phyloP scores from a whole-genome alignment of 2,113 vertebrate genomes.

The Gasterosteus nipponicus region DNA sequence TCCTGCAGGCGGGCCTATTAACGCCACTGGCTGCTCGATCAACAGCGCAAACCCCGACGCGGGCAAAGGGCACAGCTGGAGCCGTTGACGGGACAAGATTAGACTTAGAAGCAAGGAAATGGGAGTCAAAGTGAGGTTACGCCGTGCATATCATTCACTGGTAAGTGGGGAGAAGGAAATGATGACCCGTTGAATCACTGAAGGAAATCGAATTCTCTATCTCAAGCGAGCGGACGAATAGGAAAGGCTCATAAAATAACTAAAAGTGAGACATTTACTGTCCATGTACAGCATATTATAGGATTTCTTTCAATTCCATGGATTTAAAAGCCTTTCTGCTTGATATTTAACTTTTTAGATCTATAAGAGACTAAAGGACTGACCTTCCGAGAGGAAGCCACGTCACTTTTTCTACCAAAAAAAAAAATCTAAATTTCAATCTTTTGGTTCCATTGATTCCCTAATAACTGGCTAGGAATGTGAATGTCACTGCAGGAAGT shows the following conservation, averaged over 20 bases:
- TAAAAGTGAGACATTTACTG: neutral
- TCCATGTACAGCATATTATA: neutral
- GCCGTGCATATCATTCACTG: conserved; percentile 71
- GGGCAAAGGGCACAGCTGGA: conserved; percentile 74
- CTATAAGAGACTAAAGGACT: conserved; percentile 35
- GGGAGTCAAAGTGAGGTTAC: conserved; percentile 70
- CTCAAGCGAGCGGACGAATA: neutral
- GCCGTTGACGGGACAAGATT: conserved; percentile 73
- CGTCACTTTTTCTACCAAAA: conserved; percentile 63
- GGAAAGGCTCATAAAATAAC: neutral
- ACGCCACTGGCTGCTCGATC: conserved; percentile 65
- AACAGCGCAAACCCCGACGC: conserved; percentile 62
- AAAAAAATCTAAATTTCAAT: conserved; percentile 78
- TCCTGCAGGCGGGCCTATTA: conserved; percentile 61
- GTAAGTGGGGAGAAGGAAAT: conserved; percentile 63
- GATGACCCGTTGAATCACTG: conserved; percentile 50
- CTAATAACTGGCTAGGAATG: conserved; percentile 74
- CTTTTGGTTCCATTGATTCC: conserved; percentile 80
- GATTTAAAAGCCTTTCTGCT: conserved; percentile 21
- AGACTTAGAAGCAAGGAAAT: conserved; percentile 70
- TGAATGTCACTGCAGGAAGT: conserved; percentile 85
- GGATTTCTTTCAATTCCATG: neutral
- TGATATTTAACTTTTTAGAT: conserved; percentile 8
- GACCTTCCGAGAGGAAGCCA: conserved; percentile 65
- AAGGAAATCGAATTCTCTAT: conserved; percentile 32